phyloP scores from a whole-genome alignment of 2,797 vertebrate species.

The Discoglossus pictus region DNA sequence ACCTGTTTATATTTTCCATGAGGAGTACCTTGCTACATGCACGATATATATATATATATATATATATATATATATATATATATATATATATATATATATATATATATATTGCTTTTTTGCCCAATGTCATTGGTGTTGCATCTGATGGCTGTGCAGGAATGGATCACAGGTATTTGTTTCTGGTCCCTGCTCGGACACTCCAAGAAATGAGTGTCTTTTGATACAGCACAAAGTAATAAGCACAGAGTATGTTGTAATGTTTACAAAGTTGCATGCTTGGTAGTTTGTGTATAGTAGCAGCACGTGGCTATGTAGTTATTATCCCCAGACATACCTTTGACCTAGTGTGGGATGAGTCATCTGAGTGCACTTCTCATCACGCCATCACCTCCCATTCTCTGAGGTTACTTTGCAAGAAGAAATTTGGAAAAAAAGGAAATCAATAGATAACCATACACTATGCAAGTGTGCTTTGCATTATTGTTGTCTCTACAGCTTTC shows the following conservation, averaged over 20 bases:
- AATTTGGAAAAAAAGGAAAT: no score
- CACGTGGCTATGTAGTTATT: slow-evolving; percentile 22
- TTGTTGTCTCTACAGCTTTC: no score
- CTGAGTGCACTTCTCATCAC: neutral
- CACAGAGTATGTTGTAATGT: slow-evolving; percentile 10
- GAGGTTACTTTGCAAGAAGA: neutral
- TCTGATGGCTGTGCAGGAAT: neutral
- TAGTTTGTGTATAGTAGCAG: neutral
- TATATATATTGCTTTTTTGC: no score
- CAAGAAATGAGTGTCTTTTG: neutral
- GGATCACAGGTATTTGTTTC: no score
- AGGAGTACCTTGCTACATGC: no score
- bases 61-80: no score
- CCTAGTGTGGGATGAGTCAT: slow-evolving; percentile 14
- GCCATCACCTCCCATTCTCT: neutral
- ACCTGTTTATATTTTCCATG: no score
- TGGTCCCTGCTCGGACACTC: no score
- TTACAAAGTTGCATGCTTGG: slow-evolving; percentile 16
- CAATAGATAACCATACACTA: no score
- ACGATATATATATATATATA: no score
- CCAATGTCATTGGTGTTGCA: neutral
- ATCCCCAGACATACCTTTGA: slow-evolving; percentile 15
- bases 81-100: no score
- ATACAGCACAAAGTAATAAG: neutral
- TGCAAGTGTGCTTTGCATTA: no score